Conservation (phyloP, 2,888 invertebrate genomes). For the Caenorhabditis sinica region DNA sequence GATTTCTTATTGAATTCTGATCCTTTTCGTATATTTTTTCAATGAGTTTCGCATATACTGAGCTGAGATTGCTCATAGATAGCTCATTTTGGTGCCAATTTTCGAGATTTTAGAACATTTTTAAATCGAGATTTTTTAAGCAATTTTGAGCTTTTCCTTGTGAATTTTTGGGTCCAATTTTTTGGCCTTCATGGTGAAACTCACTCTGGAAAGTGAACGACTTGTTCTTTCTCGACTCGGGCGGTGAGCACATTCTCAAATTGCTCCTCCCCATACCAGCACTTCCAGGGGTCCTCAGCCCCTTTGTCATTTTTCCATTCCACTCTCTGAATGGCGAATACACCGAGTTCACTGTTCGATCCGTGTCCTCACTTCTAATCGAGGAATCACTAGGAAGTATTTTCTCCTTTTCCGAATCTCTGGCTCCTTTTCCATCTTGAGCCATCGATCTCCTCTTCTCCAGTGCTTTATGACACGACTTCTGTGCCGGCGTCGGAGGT, state of each 20-base stretch:
- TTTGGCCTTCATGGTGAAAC: too few species aligned
- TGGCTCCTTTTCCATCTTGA: too few species aligned
- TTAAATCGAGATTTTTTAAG: too few species aligned
- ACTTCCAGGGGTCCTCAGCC: constrained; percentile 20
- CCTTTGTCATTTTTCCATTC: constrained; percentile 45
- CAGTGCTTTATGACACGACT: constrained; percentile 58
- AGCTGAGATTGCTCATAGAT: too few species aligned
- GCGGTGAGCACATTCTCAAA: constrained; percentile 54
- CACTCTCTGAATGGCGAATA: constrained; percentile 62
- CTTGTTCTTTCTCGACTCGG: constrained; percentile 39
- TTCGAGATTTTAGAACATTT: too few species aligned
- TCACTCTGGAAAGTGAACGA: constrained; percentile 45
- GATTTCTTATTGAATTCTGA: too few species aligned
- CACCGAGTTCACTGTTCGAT: constrained; percentile 44
- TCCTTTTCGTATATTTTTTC: too few species aligned
- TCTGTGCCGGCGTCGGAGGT: constrained; percentile 56
- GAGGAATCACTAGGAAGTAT: neutral
- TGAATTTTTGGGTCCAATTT: too few species aligned
- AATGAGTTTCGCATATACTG: too few species aligned
- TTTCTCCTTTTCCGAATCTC: too few species aligned
- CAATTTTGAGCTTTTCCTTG: too few species aligned
- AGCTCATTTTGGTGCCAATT: too few species aligned
- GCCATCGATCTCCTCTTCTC: constrained; percentile 32
- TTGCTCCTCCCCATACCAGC: constrained; percentile 20
- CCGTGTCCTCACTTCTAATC: constrained; percentile 15